Conservation (phyloP, 2,113 vertebrate species). For the Corythoichthys haematopterus region DNA sequence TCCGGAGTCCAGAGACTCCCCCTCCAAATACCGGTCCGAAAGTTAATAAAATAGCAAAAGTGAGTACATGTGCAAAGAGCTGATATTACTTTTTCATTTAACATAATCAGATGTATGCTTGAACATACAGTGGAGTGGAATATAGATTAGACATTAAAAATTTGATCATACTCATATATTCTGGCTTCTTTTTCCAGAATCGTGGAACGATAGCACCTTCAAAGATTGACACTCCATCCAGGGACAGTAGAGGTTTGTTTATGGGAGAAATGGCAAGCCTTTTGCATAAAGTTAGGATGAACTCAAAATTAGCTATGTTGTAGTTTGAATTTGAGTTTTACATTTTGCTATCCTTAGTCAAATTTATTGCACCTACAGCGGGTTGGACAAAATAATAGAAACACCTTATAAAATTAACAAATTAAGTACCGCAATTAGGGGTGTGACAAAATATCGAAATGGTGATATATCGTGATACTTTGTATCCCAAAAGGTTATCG, state of each 20-base stretch:
- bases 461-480: too few relatives aligned
- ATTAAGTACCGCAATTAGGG: too few relatives aligned
- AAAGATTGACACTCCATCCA: constrained; percentile 85
- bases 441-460: too few relatives aligned
- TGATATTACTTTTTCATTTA: background rate
- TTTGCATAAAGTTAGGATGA: background rate
- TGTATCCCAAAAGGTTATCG: too few relatives aligned
- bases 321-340: background rate
- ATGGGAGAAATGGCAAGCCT: background rate
- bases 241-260: constrained; percentile 89
- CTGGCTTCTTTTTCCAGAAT: constrained; percentile 70
- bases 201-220: constrained; percentile 79
- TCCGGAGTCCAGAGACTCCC: constrained; percentile 81
- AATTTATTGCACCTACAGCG: background rate
- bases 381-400: too few relatives aligned
- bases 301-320: background rate
- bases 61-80: constrained; percentile 51
- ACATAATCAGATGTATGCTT: background rate
- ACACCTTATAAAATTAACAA: too few relatives aligned
- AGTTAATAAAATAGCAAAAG: constrained; percentile 95
- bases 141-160: background rate
- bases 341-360: background rate
- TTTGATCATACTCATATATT: background rate
- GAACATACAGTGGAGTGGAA: too few relatives aligned
- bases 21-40: constrained; percentile 84